These are phyloP conservation scores for Leuctra nigra DNA, from an alignment of 2,888 invertebrate species.

Conservation along the genomic window DNA sequence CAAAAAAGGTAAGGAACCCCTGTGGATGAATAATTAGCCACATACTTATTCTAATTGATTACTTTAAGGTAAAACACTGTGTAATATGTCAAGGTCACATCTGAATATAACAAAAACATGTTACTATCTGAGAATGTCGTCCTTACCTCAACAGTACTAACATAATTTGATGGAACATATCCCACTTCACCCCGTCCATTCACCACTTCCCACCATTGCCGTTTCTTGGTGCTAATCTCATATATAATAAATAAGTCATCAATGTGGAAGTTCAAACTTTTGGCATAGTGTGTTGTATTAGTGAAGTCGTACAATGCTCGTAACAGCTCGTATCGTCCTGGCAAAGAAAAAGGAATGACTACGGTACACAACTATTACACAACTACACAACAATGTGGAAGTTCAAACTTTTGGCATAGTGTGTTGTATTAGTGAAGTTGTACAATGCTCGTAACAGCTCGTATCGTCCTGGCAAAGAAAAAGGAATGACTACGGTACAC, in stretches of 20 bases:
- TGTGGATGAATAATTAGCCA: neutral
- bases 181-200: slow-evolving; percentile 76
- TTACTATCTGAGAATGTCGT: too few relatives aligned
- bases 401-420: slow-evolving; percentile 64
- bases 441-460: slow-evolving; percentile 80
- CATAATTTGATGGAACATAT: slow-evolving; percentile 83
- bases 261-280: slow-evolving; percentile 72
- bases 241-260: slow-evolving; percentile 76
- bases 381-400: slow-evolving; percentile 73
- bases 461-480: slow-evolving; percentile 15
- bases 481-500: too few relatives aligned
- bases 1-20: neutral
- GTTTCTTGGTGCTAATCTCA: slow-evolving; percentile 69
- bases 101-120: too few relatives aligned
- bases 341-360: neutral
- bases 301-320: slow-evolving; percentile 72
- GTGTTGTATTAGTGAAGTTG: slow-evolving; percentile 48
- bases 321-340: slow-evolving; percentile 57
- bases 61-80: too few relatives aligned
- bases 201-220: slow-evolving; percentile 86
- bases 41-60: too few relatives aligned
- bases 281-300: slow-evolving; percentile 42
- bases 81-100: too few relatives aligned
- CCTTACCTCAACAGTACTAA: slow-evolving; percentile 66
- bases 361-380: too few relatives aligned